Evolutionary conservation across 2,888 invertebrate genomes (phyloP), one percentile per base, ranked within the genome.

Genomic region (Malthinus seriepunctatus): DNA sequence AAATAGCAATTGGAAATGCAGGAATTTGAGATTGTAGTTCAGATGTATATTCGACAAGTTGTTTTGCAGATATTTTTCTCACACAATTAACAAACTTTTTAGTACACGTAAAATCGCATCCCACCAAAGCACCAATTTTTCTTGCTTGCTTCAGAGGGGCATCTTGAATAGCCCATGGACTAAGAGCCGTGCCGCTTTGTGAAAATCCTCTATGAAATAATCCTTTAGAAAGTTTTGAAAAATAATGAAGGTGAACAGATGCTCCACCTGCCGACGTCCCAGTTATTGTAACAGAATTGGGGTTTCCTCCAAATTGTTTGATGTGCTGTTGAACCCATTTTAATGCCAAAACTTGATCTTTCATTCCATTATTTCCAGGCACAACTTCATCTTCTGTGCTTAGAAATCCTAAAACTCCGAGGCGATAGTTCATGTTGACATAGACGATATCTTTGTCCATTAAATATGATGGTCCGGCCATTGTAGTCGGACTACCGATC

Each of bases 111-210:
- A 80, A 81, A 3, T 86, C 83, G 65, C 90, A 91, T n/a, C 86
- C 86, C 14, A 90, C 77, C 4, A 81, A 74, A 8, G 76, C 73
- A 0, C 86, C 87, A 11, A 90, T 72, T 32, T 82, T 78, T 60
- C 80, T 79, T 0, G 89, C 83, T 57, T 88, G 87, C 60, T 84
- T 81, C 0, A 80, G 76, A 0, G 86, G 82, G 32, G 81, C 82
- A 63, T 82, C 77, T 0, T 81, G 77, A 42, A 86, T 76, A 0
- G 84, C 72, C 79, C 79, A 79, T 0, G 85, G 81, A 35, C 83
- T 78, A 6, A 90, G 78, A 0, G 88, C 84, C 0, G 86, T 82
- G 0, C 91, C 91, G 67, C 91, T 90, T 71, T 84, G 82, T 0
- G 90, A 88, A 38, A 86, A 83, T 9, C 87, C 89, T 33, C 83